phyloP scores from a whole-genome alignment of 2,888 invertebrate species.

The Nycteola revayana region DNA sequence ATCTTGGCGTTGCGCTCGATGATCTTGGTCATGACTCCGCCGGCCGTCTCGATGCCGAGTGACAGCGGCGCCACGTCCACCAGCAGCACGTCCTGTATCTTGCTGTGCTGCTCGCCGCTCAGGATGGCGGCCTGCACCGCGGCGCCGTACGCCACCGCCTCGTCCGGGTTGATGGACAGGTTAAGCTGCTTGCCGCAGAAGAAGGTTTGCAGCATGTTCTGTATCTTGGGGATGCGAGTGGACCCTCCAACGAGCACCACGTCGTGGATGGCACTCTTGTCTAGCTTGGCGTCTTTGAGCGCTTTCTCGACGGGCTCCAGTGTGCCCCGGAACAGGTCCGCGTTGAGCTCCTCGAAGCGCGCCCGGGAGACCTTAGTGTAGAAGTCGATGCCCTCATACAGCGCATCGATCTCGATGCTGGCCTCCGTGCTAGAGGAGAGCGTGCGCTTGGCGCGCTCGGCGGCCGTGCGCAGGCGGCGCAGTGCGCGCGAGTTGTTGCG shows the following conservation, averaged over 20 bases:
- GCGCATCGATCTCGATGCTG: conserved; percentile 77
- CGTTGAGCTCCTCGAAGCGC: conserved; percentile 88
- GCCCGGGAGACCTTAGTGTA: conserved; percentile 87
- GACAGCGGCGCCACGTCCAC: conserved; percentile 84
- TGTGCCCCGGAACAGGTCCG: conserved; percentile 87
- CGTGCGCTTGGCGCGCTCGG: conserved; percentile 89
- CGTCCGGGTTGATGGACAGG: conserved; percentile 87
- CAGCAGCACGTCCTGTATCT: conserved; percentile 85
- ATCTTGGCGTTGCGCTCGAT: conserved; percentile 67
- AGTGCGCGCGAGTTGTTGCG: conserved; percentile 84
- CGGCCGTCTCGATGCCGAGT: conserved; percentile 89
- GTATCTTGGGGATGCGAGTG: conserved; percentile 90
- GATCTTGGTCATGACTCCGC: conserved; percentile 86
- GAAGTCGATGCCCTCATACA: conserved; percentile 86
- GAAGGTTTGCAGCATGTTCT: conserved; percentile 83
- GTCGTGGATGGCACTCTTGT: conserved; percentile 88
- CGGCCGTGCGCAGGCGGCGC: conserved; percentile 86
- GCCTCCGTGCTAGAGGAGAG: conserved; percentile 84
- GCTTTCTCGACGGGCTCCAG: conserved; percentile 90
- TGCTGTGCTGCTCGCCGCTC: conserved; percentile 86
- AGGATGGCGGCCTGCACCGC: conserved; percentile 88
- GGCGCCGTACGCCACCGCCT: conserved; percentile 91
- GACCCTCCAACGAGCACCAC: conserved; percentile 91
- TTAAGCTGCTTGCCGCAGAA: conserved; percentile 84
- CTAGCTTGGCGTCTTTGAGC: conserved; percentile 89